Base-by-base conservation (phyloP, 2,113 vertebrate genomes). In the Alligator sinensis region DNA sequence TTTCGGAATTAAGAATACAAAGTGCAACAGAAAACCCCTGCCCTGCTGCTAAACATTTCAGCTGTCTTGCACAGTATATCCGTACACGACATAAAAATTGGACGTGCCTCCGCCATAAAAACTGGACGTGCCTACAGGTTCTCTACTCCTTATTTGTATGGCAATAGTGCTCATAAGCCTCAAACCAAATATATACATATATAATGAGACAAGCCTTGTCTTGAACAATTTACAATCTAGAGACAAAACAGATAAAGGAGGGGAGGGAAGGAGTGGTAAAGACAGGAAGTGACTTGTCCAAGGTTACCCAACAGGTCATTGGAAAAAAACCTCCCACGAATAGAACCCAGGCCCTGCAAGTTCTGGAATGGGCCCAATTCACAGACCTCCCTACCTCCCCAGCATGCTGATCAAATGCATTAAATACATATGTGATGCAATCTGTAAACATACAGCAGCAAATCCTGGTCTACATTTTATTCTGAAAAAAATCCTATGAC, bases 61-160 rank as follows among this genome's bases (percentile, higher is more conserved):
- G 6, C 0, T 2, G 61, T 28, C 74, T 77, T 68, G 17, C 34
- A 64, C 64, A 58, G 80, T 54, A n/a, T 60, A 5, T 0, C 60
- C 47, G 14, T 2, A 62, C n/a, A 21, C 1, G 1, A 5, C 57
- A 15, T 15, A 2, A 86, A 38, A n/a, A 72, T 30, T 21, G 22
- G 38, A 16, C 3, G 6, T 47, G 24, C 34, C 34, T 47, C n/a
- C n/a, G n/a, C n/a, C 57, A 15, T 15, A 2, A 86, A 38, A n/a
- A 72, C 21, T 21, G 22, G 38, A 16, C 3, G 6, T 47, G 24
- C 34, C 34, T 47, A 24, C 34, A 14, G 12, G 21, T 72, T 34
- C 34, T 38, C 34, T 19, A 72, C 30, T 38, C 12, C 11, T 30
- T 68, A 19, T 22, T 70, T 34, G 30, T 34, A 38, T 38, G 10